Base-by-base conservation (phyloP, 1,140 invertebrate species). In the Drosophila obscura region DNA sequence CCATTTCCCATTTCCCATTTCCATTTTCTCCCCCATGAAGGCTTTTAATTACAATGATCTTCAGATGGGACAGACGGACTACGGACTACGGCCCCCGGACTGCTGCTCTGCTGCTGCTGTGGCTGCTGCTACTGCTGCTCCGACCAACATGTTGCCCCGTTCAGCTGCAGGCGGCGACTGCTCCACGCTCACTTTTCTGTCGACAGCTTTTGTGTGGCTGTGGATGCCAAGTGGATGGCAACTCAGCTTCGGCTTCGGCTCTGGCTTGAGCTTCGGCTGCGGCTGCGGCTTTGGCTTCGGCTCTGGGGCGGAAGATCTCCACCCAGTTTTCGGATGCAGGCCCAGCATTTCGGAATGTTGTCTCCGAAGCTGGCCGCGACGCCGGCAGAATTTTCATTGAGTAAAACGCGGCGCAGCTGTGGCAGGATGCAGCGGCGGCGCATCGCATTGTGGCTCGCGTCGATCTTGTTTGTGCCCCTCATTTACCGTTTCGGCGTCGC, bases 271-370 rank as follows among this genome's bases (percentile, higher is more conserved):
- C 56, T 58, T 55, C 43, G 55, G 60, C 66, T 72, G 31, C 50
- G 66, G 53, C 16, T 58, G n/a, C 6, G 11, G 31, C 56, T 26
- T 59, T 22, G 43, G 31, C 41, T 41, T 66, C 78, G 78, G 71
- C 61, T 75, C 71, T 80, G 84, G 90, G 88, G 90, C 89, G 90
- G 90, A 91, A 91, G 90, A 91, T 91, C 90, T 91, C 90, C 90
- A 91, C 90, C 90, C 90, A 91, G 90, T 88, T 90, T 90, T 90
- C 77, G 85, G 90, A 84, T 91, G 81, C 85, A 85, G 81, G 62
- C 50, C 56, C 64, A 61, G 77, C 77, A 48, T 52, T 63, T 82
- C 83, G 85, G 83, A 79, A 79, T 79, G 77, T 69, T 73, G 77
- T 79, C 55, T 62, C 19, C 44, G 56, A 24, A 22, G 45, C 16